These are phyloP conservation scores for Dallia pectoralis DNA, from an alignment of 2,797 vertebrate species.

Conservation along the genomic window DNA sequence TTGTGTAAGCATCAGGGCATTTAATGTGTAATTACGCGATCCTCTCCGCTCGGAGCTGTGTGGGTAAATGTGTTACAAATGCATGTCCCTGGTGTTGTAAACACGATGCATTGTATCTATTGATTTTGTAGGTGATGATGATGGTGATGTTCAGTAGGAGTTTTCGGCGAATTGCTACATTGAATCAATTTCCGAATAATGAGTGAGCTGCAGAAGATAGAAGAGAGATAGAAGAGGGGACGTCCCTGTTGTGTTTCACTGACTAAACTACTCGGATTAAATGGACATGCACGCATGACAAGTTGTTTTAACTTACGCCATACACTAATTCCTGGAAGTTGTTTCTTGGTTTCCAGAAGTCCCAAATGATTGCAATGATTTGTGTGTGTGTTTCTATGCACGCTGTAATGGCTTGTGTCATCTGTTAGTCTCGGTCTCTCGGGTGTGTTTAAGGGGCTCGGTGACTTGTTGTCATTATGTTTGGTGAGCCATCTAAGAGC, in stretches of 20 bases:
- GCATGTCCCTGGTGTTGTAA: constrained; percentile 26
- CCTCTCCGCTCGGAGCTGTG: constrained; percentile 39
- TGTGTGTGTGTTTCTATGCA: too few relatives aligned
- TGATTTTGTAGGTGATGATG: constrained; percentile 35
- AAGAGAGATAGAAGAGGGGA: constrained; percentile 27
- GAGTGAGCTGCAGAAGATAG: constrained; percentile 43
- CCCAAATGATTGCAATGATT: background rate
- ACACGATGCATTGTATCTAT: constrained; percentile 49
- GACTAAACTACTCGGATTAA: constrained; percentile 8
- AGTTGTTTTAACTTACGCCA: constrained; percentile 18
- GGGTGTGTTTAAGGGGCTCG: constrained; percentile 30
- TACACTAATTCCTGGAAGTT: background rate
- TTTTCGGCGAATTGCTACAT: constrained; percentile 48
- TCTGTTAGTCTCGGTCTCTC: constrained; percentile 55
- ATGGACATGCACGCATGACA: constrained; percentile 10
- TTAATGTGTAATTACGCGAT: constrained; percentile 60
- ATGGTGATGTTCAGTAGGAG: constrained; percentile 41
- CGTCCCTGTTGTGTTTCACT: constrained; percentile 37
- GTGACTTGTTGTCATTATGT: constrained; percentile 12
- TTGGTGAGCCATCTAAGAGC: constrained; percentile 41
- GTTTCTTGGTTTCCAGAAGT: constrained; percentile 2
- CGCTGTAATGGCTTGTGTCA: constrained; percentile 36
- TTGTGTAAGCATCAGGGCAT: constrained; percentile 49
- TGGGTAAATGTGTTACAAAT: constrained; percentile 49
- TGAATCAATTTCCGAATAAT: constrained; percentile 53